Base-by-base conservation (phyloP, 2,113 vertebrate species). In the Pavo muticus region DNA sequence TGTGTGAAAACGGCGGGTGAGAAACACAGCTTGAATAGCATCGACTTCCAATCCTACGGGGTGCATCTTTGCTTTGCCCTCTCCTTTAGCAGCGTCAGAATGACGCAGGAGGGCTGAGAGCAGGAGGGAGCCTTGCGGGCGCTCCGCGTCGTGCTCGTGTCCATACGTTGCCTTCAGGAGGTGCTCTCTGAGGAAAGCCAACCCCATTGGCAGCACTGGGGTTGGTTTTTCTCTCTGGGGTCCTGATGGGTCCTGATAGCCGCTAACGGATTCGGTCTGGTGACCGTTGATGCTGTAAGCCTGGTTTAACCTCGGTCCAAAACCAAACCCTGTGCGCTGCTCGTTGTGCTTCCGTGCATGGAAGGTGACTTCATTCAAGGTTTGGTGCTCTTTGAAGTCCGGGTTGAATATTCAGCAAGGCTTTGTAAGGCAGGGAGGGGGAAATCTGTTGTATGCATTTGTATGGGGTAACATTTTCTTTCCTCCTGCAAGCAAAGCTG, bases 391-490 rank as follows among this genome's bases (percentile, higher is more conserved):
- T 98, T 95, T 94, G 92, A 97, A 97, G 93, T 96, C 91, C 74
- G 77, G 88, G 77, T 88, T 95, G 94, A 98, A 81, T 91, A 87
- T 93, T 88, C 91, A 96, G 96, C 94, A 96, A 97, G 94, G 92
- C 97, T 96, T 98, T 87, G 70, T 96, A 87, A 96, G 24, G 73
- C 89, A 90, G 82, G 96, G 96, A 96, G 95, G 96, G 78, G 93
- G 73, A 96, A 92, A 84, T 76, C 92, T 94, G 96, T 94, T 97
- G 95, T 97, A 92, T 96, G 91, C 94, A 68, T 97, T 97, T 97
- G 97, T 98, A 97, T 97, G 96, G 97, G 92, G 97, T 97, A 98
- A 98, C 97, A 17, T 97, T 98, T 98, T 95, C 96, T 97, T 97
- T 97, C 97, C 97, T 96, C 96, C 96, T 91, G 97, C 97, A 97